A percentile compares a stretch with the other conserved stretches of the same genome.
phyloP scores from a whole-genome alignment of 2,797 vertebrate genomes.

The Hapalemur alaotrensis region DNA sequence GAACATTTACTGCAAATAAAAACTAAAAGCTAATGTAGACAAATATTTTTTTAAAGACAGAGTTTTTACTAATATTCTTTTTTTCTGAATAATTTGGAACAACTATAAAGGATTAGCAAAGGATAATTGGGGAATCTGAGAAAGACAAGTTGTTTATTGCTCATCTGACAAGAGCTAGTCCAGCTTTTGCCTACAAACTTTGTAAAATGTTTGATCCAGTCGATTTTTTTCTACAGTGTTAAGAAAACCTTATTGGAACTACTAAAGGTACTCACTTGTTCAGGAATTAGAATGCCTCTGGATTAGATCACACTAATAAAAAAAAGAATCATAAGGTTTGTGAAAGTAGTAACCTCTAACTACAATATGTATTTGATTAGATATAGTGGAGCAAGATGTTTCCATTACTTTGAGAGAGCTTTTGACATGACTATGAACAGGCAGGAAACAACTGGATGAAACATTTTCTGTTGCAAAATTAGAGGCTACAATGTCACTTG shows the following conservation, averaged over 20 bases:
- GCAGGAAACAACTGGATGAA: neutral
- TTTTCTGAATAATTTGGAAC: conserved; percentile 2
- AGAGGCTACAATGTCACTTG: neutral
- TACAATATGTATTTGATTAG: neutral
- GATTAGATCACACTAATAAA: neutral
- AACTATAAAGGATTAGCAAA: conserved; percentile 29
- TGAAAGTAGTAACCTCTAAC: neutral
- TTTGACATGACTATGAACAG: neutral
- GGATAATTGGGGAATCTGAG: neutral
- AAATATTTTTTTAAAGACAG: neutral
- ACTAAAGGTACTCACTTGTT: neutral
- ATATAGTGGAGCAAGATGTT: neutral
- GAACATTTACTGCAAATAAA: conserved; percentile 4
- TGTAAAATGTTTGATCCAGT: neutral
- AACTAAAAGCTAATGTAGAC: conserved; percentile 2
- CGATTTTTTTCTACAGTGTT: neutral
- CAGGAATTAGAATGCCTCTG: neutral
- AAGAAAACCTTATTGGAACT: conserved; percentile 15
- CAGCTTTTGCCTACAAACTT: neutral
- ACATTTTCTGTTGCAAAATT: neutral
- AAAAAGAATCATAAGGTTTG: neutral
- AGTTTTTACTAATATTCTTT: neutral
- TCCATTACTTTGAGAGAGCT: neutral
- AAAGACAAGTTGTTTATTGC: neutral
- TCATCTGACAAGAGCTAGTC: conserved; percentile 11